Evolutionary conservation across 1,140 invertebrate genomes (phyloP), one percentile per base, ranked within the genome.

Genomic region (Frieseomelitta varia): DNA sequence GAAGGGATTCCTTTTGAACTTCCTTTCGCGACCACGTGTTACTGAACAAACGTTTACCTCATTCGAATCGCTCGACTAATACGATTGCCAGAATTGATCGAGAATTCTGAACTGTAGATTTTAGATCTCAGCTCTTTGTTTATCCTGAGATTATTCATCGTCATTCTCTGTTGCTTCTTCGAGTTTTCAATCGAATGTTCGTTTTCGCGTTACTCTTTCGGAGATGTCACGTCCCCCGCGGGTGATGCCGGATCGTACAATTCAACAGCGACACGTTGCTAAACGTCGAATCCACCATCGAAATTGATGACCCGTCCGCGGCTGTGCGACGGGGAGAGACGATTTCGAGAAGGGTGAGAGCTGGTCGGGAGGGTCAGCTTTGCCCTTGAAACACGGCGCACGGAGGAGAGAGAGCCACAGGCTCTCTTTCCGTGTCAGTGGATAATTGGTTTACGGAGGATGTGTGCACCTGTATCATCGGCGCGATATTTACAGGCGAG

Each of bases 401-500:
- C 75, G 85, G 84, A 86, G 81, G 24, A 87, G 87, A 87, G 87
- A 87, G 78, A 47, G 39, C 39, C 68, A 27, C 76, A 68, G 69
- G 75, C 67, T 89, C 87, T 90, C 88, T 89, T 89, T 90, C 88
- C 88, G 79, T 89, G 81, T 85, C 81, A 89, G 63, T 63, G 84
- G 71, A 85, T 82, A 90, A 89, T 81, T 90, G 82, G 79, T 87
- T 89, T 90, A 90, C 67, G 71, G 87, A 71, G 81, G 76, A 86
- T 63, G 71, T 79, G 77, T 63, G 81, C 71, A 58, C 78, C 77
- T 77, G 69, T 79, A 63, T 69, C n/a, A 47, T 47, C 39, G 30
- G 39, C 73, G 76, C 73, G 88, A 79, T 84, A 88, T 67, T 71
- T 89, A 69, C 85, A 87, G 75, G 74, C 75, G 56, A 85, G 65